A percentile compares a stretch with the other conserved stretches of the same genome.
phyloP scores from a whole-genome alignment of 2,113 vertebrate genomes.

The Suricata suricatta region DNA sequence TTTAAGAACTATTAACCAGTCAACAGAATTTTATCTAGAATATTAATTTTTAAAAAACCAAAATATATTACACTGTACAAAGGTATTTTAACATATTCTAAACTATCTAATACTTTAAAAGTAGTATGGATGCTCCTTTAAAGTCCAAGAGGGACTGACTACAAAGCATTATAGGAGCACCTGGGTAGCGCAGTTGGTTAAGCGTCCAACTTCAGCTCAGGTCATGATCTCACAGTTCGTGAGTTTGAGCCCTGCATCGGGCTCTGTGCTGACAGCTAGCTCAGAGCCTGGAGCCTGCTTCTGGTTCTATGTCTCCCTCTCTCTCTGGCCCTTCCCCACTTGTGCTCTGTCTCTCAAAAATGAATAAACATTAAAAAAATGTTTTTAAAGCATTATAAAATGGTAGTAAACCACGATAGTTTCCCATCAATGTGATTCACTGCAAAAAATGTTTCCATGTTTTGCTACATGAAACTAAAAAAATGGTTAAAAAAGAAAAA shows the following conservation, averaged over 20 bases:
- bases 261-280: too few species aligned
- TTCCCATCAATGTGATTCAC: neutral
- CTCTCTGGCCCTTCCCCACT: too few species aligned
- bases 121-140: neutral
- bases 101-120: neutral
- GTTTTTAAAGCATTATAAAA: neutral
- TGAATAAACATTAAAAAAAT: too few species aligned
- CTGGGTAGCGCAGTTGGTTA: too few species aligned
- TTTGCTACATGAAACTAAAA: neutral
- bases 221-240: too few species aligned
- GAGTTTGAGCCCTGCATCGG: too few species aligned
- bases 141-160: neutral
- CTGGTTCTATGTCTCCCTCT: too few species aligned
- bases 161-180: neutral
- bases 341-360: too few species aligned
- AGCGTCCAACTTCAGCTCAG: too few species aligned
- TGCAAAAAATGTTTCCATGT: neutral
- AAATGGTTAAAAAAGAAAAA: neutral
- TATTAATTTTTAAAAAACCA: neutral
- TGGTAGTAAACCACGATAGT: neutral
- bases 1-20: neutral
- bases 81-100: slow-evolving; percentile 23
- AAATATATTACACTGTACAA: neutral
- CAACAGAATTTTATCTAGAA: neutral
- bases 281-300: too few species aligned